Base-by-base conservation (phyloP, 2,113 vertebrate genomes). In the Alligator mississippiensis region DNA sequence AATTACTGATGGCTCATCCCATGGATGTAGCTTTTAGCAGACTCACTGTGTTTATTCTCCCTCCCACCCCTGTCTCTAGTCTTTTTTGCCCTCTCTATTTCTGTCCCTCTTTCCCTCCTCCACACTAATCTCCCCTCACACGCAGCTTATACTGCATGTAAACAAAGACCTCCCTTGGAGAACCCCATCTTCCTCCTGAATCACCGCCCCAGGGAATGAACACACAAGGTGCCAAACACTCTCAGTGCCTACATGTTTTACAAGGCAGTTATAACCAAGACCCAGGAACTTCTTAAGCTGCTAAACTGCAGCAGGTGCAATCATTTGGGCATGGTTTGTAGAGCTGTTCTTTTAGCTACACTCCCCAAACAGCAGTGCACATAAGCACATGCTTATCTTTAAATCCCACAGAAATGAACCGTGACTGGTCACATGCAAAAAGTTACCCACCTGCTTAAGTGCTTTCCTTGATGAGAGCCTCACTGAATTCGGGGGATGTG, bases 391-490 rank as follows among this genome's bases (percentile, higher is more conserved):
- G 21, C 21, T 72, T 38, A 38, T 22, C 68, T 38, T 72, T 72
- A 38, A 72, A 38, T 72, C 68, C 38, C 38, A 38, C 30, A 24
- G 64, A 77, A 93, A 89, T 89, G 22, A 87, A 92, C 88, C 68
- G 80, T 80, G 85, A 62, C 89, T 91, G 55, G 86, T 94, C 82
- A 58, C 7, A 82, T 15, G 59, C 81, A 93, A 74, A 80, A 92
- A 94, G 81, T 85, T 92, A 94, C 90, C 83, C 87, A 90, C 82
- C 55, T 82, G 80, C 89, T 93, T 83, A 88, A 94, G 93, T 91
- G 90, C 59, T 21, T 94, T 74, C 66, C 91, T 68, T 34, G 9
- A 21, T 22, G 30, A 72, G 19, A 4, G 6, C 18, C 30, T 38
- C 22, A 38, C 30, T 72, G 30, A 38, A 72, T 72, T 72, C 24